Percentiles rank a stretch among this genome's conserved stretches.
phyloP scores from a whole-genome alignment of 2,888 invertebrate genomes.

The Zaprionus lineosus region DNA sequence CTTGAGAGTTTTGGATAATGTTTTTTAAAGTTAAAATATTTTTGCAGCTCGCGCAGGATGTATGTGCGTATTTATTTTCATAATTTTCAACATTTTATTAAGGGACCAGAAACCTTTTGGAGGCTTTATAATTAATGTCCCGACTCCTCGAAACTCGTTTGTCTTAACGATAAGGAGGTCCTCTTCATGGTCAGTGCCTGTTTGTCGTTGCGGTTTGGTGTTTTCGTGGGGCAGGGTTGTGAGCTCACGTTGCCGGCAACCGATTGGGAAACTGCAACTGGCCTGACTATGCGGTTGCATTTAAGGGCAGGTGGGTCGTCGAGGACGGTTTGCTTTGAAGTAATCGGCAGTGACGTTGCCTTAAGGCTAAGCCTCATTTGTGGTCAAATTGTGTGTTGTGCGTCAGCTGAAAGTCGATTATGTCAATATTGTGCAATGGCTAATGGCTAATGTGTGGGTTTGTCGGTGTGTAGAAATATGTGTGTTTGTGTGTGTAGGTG shows the following conservation, averaged over 20 bases:
- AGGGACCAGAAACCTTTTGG: too few species aligned
- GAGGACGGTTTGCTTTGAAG: constrained; percentile 56
- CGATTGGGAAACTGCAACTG: constrained; percentile 14
- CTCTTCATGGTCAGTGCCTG: constrained; percentile 28
- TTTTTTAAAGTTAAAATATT: constrained; percentile 4
- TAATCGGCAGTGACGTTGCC: constrained; percentile 58
- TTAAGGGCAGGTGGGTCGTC: constrained; percentile 16
- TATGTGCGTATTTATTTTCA: too few species aligned
- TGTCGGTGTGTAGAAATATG: background rate
- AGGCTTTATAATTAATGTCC: too few species aligned
- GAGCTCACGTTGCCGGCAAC: too few species aligned
- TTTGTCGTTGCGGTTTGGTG: constrained; percentile 39
- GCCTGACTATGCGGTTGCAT: constrained; percentile 33
- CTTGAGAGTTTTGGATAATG: background rate
- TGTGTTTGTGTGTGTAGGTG: constrained; percentile 1
- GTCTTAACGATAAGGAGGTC: constrained; percentile 29
- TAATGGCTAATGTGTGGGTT: constrained; percentile 60
- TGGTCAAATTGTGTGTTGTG: constrained; percentile 71
- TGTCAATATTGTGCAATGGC: constrained; percentile 71
- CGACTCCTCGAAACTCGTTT: constrained; percentile 8
- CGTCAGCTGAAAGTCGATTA: constrained; percentile 77
- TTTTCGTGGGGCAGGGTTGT: constrained; percentile 25
- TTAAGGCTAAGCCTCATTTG: constrained; percentile 76
- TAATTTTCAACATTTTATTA: constrained; percentile 19
- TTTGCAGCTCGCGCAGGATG: background rate